Conservation (phyloP, 2,888 invertebrate species). For the Brachyptera putata region DNA sequence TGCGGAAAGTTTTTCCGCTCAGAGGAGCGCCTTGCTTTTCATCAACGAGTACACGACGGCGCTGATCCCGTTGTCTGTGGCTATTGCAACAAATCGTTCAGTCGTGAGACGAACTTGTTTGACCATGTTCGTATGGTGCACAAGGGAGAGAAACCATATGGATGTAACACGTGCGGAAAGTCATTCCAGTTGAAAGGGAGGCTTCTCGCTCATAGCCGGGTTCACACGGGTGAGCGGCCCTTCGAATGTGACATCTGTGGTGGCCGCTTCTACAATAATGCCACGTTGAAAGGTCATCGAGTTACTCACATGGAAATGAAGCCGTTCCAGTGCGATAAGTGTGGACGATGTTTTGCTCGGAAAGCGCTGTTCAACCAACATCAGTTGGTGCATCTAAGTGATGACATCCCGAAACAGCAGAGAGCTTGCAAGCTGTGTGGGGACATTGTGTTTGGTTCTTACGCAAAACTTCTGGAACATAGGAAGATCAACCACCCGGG, state of each 20-base stretch:
- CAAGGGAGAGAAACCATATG: slow-evolving; percentile 29
- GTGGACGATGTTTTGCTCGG: slow-evolving; percentile 30
- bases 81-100: slow-evolving; percentile 32
- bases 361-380: slow-evolving; percentile 30
- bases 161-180: slow-evolving; percentile 29
- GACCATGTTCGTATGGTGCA: slow-evolving; percentile 31
- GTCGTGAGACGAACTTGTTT: slow-evolving; percentile 27
- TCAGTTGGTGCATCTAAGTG: slow-evolving; percentile 24
- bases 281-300: slow-evolving; percentile 30
- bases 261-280: slow-evolving; percentile 33
- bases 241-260: slow-evolving; percentile 33
- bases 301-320: slow-evolving; percentile 27
- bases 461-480: slow-evolving; percentile 30
- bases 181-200: slow-evolving; percentile 29
- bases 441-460: slow-evolving; percentile 3
- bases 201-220: slow-evolving; percentile 30
- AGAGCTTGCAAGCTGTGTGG: slow-evolving; percentile 25
- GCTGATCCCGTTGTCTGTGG: slow-evolving; percentile 28
- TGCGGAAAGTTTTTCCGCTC: slow-evolving; percentile 33
- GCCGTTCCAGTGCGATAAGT: slow-evolving; percentile 30
- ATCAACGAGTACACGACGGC: slow-evolving; percentile 29
- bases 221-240: slow-evolving; percentile 33
- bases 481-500: slow-evolving; percentile 26
- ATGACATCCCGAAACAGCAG: slow-evolving; percentile 15
- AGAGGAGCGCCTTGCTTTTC: slow-evolving; percentile 32